These are phyloP conservation scores for Acleris emargana DNA, from an alignment of 2,888 invertebrate genomes.

Conservation along the genomic window DNA sequence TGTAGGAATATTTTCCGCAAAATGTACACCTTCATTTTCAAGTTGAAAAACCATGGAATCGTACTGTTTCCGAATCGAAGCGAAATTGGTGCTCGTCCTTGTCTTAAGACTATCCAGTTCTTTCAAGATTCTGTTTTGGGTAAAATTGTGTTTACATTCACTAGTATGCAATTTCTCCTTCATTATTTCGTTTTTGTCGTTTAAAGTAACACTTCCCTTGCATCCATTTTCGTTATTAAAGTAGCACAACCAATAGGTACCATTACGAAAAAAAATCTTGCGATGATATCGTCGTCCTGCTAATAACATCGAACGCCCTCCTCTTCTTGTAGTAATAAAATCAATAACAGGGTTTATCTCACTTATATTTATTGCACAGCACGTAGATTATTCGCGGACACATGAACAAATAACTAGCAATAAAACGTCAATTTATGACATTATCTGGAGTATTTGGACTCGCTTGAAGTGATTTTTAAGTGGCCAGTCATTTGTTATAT, in stretches of 20 bases:
- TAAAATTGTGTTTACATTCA: neutral
- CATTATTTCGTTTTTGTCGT: neutral
- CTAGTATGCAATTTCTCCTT: neutral
- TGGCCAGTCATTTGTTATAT: too few relatives aligned
- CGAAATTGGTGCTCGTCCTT: neutral
- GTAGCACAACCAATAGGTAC: neutral
- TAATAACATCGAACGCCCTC: too few relatives aligned
- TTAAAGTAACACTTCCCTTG: neutral
- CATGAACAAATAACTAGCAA: too few relatives aligned
- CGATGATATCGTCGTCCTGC: too few relatives aligned
- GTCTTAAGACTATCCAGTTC: neutral
- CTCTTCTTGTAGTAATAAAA: too few relatives aligned
- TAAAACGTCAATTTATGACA: too few relatives aligned
- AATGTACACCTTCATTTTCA: neutral
- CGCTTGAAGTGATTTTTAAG: too few relatives aligned
- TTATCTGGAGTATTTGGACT: too few relatives aligned
- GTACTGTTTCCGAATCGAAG: neutral
- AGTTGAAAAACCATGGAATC: neutral
- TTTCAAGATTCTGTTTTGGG: neutral
- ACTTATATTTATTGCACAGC: too few relatives aligned
- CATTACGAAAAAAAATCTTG: too few relatives aligned
- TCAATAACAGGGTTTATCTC: too few relatives aligned
- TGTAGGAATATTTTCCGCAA: neutral
- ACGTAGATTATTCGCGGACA: too few relatives aligned
- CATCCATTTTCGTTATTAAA: neutral